Evolutionary conservation across 2,888 invertebrate genomes (phyloP).

Genomic region (Mylabris sibirica): DNA sequence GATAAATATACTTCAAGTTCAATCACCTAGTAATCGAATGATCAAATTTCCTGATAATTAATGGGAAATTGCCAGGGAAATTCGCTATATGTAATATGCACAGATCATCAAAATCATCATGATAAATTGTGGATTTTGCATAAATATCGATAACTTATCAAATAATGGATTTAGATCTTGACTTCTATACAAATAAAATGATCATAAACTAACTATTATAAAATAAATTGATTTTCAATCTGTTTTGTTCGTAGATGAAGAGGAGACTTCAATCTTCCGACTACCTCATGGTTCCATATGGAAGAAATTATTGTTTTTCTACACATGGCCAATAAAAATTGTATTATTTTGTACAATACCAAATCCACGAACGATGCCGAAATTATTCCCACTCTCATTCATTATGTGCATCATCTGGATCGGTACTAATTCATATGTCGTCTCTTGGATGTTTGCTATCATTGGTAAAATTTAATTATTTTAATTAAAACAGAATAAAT

Average conservation of each 20-base stretch:
- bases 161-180: no score
- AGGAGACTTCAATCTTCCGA: slow-evolving; percentile 41
- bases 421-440: slow-evolving; percentile 82
- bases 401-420: slow-evolving; percentile 88
- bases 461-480: slow-evolving; percentile 68
- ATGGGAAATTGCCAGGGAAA: background rate
- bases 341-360: slow-evolving; percentile 75
- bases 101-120: no score
- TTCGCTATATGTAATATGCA: no score
- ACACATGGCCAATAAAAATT: slow-evolving; percentile 76
- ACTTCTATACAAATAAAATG: no score
- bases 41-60: background rate
- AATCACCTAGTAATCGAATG: background rate
- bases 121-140: no score
- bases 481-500: slow-evolving; percentile 7
- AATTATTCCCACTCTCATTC: slow-evolving; percentile 79
- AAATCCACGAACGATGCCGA: slow-evolving; percentile 68
- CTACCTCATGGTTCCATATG: slow-evolving; percentile 45
- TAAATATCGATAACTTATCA: no score
- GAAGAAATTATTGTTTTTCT: slow-evolving; percentile 70
- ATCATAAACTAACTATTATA: no score
- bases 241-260: slow-evolving; percentile 29
- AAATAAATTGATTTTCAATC: no score
- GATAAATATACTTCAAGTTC: background rate
- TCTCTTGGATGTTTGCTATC: slow-evolving; percentile 91